Evolutionary conservation across 2,888 invertebrate species (phyloP), one percentile per base, ranked within the genome.

Genomic region (Drosophila colorata): DNA sequence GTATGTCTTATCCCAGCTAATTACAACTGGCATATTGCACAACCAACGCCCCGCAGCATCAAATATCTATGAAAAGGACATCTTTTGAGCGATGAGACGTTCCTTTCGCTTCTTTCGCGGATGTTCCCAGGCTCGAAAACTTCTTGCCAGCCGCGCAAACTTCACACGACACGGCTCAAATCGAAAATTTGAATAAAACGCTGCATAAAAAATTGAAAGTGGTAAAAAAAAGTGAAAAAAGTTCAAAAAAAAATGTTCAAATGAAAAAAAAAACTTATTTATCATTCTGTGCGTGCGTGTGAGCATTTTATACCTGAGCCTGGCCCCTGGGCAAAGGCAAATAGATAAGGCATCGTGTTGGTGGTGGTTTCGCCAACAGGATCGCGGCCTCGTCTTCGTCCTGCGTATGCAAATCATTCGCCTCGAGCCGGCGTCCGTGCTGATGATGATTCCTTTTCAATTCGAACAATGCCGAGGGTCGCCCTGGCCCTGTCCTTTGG

Each of bases 191-290:
- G 83, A 89, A 80, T 90, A 83, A 81, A 78, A 68, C 52, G 59
- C 66, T 60, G 64, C 69, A 74, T 74, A 85, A 78, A 83, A 87
- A 90, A 89, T 63, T 79, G 80, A 83, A 88, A 90, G 87, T 87
- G 84, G 78, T 89, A 87, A 82, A 87, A 88, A 84, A 77, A 88
- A 86, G 78, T 79, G 83, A 90, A 87, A 90, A 89, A 87, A 76
- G 41, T 59, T 76, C 88, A 81, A 53, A 38, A 11, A 57, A 49
- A 74, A 83, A 88, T 86, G 41, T 69, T 65, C 80, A 78, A 88
- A 87, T 83, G 85, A 82, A 52, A 37, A 6, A 57, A 87, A 88
- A 86, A 78, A 70, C 66, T 55, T 82, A 84, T 84, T 87, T 89
- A 85, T 89, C 83, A 82, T 88, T 75, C 76, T 47, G 51, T 64